Percentiles rank a stretch among this genome's conserved stretches.
Evolutionary conservation across 2,113 vertebrate species (phyloP).

Genomic region (Chamaea fasciata): DNA sequence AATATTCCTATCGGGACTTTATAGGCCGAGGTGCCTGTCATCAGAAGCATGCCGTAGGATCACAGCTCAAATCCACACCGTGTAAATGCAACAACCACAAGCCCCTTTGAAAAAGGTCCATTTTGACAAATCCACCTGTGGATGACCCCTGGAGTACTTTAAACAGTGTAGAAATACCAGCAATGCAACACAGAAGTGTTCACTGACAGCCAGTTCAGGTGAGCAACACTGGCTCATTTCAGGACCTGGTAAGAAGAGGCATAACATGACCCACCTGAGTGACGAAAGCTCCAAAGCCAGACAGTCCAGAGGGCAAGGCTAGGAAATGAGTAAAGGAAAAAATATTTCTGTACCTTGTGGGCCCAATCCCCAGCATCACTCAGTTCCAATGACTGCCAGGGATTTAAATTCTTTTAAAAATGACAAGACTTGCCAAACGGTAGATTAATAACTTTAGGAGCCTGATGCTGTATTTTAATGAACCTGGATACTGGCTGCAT

Average conservation of each 20-base stretch:
- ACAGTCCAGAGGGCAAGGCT: background rate
- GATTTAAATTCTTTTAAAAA: background rate
- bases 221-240: background rate
- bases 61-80: background rate
- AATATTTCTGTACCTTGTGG: background rate
- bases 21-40: accelerated
- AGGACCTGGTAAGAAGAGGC: background rate
- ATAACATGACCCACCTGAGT: background rate
- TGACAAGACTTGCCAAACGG: background rate
- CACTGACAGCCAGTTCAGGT: background rate
- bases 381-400: background rate
- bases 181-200: background rate
- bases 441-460: background rate
- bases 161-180: background rate
- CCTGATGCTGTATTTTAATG: background rate
- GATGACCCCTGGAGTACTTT: background rate
- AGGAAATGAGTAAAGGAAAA: background rate
- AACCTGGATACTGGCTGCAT: background rate
- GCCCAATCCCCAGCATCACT: background rate
- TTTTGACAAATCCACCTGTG: background rate
- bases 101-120: background rate
- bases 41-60: accelerated
- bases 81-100: background rate
- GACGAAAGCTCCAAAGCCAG: background rate
- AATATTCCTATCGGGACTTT: background rate